These are phyloP conservation scores for Scrobipalpa atriplicella DNA, from an alignment of 2,888 invertebrate genomes.

Conservation along the genomic window DNA sequence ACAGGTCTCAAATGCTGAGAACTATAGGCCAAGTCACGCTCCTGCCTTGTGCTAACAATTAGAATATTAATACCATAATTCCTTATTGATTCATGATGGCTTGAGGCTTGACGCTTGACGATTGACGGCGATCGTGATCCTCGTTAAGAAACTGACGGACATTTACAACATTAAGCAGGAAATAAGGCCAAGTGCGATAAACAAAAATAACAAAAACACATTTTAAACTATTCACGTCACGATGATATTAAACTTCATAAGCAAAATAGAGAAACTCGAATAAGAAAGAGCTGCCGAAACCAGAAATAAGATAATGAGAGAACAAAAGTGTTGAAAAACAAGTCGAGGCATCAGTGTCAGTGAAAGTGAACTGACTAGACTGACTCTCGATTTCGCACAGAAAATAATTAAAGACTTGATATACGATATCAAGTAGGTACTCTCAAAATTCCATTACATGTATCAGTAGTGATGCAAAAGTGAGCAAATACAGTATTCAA, in stretches of 20 bases:
- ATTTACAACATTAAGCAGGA: conserved; percentile 1
- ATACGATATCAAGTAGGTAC: neutral
- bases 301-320: conserved; percentile 39
- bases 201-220: neutral
- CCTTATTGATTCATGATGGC: neutral
- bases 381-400: conserved; percentile 66
- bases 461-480: too few relatives aligned
- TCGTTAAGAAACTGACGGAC: conserved; percentile 15
- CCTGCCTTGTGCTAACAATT: conserved; percentile 28
- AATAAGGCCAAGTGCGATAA: neutral
- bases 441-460: too few relatives aligned
- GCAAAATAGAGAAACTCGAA: conserved; percentile 2
- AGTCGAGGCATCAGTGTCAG: conserved; percentile 50
- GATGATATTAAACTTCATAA: neutral
- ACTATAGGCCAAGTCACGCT: conserved; percentile 29
- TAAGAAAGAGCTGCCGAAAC: conserved; percentile 4
- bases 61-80: conserved; percentile 31
- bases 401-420: conserved; percentile 27
- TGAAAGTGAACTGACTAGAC: conserved; percentile 62
- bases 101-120: too few relatives aligned
- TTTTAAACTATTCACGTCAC: neutral
- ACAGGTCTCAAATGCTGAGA: conserved; percentile 48
- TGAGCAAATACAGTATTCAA: too few relatives aligned
- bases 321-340: conserved; percentile 47
- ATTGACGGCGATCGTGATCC: neutral